Percentiles rank a stretch among this genome's conserved stretches.
phyloP scores from a whole-genome alignment of 2,797 vertebrate genomes.

The Tarsius wallacei region DNA sequence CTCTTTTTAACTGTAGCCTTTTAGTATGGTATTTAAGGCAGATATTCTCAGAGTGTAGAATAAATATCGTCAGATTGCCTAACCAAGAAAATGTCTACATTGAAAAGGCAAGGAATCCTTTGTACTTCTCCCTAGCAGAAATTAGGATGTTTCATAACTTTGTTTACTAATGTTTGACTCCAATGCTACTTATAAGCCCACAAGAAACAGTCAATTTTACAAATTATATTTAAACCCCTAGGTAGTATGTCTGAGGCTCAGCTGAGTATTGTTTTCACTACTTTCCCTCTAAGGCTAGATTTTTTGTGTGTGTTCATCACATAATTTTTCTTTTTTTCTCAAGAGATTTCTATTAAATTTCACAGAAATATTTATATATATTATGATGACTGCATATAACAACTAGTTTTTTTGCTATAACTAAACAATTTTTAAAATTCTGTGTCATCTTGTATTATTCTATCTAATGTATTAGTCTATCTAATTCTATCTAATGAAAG shows the following conservation, averaged over 20 bases:
- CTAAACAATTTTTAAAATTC: not conserved
- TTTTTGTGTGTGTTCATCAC: constrained; percentile 12
- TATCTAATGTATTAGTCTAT: not conserved
- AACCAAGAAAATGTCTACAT: not conserved
- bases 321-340: not conserved
- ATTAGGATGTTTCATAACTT: not conserved
- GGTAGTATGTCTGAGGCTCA: not conserved
- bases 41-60: not conserved
- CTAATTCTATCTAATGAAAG: not conserved
- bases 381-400: not conserved
- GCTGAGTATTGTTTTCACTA: not conserved
- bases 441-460: not conserved
- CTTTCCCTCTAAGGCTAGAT: not conserved
- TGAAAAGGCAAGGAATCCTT: not conserved
- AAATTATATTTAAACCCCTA: not conserved
- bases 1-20: not conserved
- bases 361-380: not conserved
- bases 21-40: not conserved
- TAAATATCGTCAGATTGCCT: not conserved
- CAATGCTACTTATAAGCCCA: not conserved
- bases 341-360: not conserved
- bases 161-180: not conserved
- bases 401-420: not conserved
- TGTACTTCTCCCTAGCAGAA: not conserved
- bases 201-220: not conserved